These are phyloP conservation scores for Motacilla alba DNA, from an alignment of 2,113 vertebrate genomes.

Conservation along the genomic window DNA sequence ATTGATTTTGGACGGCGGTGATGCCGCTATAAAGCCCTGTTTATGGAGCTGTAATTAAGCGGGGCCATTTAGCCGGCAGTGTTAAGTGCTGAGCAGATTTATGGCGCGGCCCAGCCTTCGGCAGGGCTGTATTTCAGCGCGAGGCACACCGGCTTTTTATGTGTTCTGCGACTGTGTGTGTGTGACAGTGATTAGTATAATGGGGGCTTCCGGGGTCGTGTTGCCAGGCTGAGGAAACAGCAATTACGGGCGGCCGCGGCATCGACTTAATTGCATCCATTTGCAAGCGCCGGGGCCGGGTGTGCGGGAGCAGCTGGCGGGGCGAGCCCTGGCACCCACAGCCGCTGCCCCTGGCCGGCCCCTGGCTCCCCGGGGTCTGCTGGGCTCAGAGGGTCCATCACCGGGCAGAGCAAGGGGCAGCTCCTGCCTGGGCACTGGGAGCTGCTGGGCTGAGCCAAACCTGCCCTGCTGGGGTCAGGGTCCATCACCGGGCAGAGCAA, in stretches of 20 bases:
- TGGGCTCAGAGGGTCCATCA: neutral
- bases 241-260: neutral
- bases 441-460: rapidly evolving
- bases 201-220: constrained; percentile 26
- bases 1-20: neutral
- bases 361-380: neutral
- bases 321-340: rapidly evolving
- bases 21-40: neutral
- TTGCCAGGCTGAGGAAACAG: constrained; percentile 40
- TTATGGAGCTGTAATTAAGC: constrained; percentile 44
- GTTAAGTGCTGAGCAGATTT: constrained; percentile 50
- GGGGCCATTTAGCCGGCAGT: constrained; percentile 8
- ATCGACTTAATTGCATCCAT: constrained; percentile 23
- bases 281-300: neutral
- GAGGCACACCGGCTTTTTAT: neutral
- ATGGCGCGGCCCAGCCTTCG: neutral
- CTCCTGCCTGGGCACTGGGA: neutral
- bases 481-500: neutral
- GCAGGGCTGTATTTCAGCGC: neutral
- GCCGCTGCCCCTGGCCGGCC: rapidly evolving
- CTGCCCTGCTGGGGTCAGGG: rapidly evolving
- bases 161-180: neutral
- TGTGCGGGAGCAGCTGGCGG: neutral
- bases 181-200: constrained; percentile 28
- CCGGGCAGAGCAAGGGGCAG: neutral